Percentiles rank a stretch among this genome's conserved stretches.
Conservation (phyloP, 2,113 vertebrate species). For the Excalfactoria chinensis region DNA sequence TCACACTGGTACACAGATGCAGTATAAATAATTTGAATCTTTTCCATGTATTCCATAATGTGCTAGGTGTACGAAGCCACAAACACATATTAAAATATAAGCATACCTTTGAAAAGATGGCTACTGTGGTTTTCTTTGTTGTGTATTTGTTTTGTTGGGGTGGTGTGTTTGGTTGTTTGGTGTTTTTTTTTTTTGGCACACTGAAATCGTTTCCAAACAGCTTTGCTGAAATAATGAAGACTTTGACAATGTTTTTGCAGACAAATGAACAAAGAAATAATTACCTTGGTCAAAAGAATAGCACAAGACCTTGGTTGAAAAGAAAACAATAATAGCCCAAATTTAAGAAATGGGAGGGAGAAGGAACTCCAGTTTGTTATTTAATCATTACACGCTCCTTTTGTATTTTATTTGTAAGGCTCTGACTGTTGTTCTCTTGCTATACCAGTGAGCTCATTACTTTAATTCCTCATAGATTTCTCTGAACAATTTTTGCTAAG, state of each 20-base stretch:
- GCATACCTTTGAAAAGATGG: slow-evolving; percentile 23
- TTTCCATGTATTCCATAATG: background rate
- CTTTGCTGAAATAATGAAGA: slow-evolving; percentile 72
- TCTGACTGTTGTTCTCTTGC: slow-evolving; percentile 67
- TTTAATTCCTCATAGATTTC: slow-evolving; percentile 74
- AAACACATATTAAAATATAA: slow-evolving; percentile 15
- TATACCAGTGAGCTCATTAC: slow-evolving; percentile 68
- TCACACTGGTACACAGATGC: background rate
- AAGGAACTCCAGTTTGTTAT: slow-evolving; percentile 46
- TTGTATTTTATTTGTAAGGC: slow-evolving; percentile 58
- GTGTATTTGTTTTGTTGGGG: background rate
- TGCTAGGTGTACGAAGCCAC: background rate
- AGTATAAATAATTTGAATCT: background rate
- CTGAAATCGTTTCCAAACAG: slow-evolving; percentile 69
- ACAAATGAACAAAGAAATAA: slow-evolving; percentile 57
- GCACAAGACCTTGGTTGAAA: slow-evolving; percentile 9
- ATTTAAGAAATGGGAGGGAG: slow-evolving; percentile 47
- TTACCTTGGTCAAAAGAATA: slow-evolving; percentile 43
- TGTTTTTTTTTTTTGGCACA: background rate
- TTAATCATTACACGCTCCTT: slow-evolving; percentile 35
- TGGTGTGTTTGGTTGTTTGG: no score
- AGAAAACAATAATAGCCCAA: slow-evolving; percentile 44
- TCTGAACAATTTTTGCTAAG: slow-evolving; percentile 71
- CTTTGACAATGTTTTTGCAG: slow-evolving; percentile 66
- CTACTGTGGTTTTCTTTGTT: slow-evolving; percentile 41